phyloP scores from a whole-genome alignment of 2,797 vertebrate species.

The Eleutherodactylus coqui region DNA sequence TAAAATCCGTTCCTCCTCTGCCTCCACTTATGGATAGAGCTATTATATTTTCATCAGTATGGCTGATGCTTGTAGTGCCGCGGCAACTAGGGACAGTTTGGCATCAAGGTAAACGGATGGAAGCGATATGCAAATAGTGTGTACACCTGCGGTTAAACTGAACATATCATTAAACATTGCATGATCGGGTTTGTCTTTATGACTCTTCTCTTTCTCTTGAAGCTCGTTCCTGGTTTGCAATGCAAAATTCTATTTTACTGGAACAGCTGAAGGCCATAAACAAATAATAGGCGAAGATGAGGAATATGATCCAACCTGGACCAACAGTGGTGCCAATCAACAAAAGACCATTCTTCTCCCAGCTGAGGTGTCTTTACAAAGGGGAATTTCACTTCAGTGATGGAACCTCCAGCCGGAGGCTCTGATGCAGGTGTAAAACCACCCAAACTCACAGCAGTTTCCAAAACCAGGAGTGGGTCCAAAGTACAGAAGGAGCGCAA shows the following conservation, averaged over 20 bases:
- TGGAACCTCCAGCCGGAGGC: not conserved
- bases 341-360: not conserved
- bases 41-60: not conserved
- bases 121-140: not conserved
- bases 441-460: no score
- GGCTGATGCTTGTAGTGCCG: conserved; percentile 5
- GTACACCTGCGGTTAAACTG: not conserved
- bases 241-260: conserved; percentile 24
- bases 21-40: not conserved
- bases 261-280: not conserved
- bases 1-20: no score
- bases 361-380: not conserved
- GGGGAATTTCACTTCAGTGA: not conserved
- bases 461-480: no score
- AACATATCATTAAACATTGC: not conserved
- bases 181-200: not conserved
- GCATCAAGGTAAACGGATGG: not conserved
- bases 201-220: not conserved
- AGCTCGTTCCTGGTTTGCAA: conserved; percentile 17
- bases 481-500: no score
- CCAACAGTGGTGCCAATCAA: not conserved
- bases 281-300: not conserved
- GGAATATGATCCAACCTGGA: not conserved
- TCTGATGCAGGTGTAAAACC: no score
- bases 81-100: not conserved